Percentiles rank a stretch among this genome's conserved stretches.
phyloP scores from a whole-genome alignment of 2,797 vertebrate species.

The Mormyrops boulengeri region DNA sequence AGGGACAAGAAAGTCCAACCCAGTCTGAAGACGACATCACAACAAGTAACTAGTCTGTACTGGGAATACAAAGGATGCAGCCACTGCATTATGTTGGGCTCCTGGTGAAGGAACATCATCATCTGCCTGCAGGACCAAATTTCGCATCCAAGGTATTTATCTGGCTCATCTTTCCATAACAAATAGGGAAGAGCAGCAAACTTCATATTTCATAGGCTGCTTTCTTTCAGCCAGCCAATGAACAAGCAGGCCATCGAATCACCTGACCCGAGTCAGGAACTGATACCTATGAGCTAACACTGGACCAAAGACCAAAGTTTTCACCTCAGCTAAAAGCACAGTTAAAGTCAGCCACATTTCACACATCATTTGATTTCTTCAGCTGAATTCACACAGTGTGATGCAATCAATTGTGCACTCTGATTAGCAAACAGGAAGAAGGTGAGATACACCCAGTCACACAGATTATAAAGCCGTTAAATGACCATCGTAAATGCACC shows the following conservation, averaged over 20 bases:
- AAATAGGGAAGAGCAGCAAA: background rate
- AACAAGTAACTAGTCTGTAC: background rate
- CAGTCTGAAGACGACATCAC: background rate
- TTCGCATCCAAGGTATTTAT: background rate
- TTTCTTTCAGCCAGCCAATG: constrained; percentile 3
- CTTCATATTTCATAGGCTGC: constrained; percentile 7
- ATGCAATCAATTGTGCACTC: background rate
- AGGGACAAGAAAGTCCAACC: background rate
- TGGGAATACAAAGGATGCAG: background rate
- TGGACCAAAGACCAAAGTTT: background rate
- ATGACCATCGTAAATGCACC: background rate
- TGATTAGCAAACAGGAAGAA: constrained; percentile 1
- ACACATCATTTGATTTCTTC: background rate
- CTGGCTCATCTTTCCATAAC: constrained; percentile 8
- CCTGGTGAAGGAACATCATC: background rate
- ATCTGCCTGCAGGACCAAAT: background rate
- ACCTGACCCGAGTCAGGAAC: background rate
- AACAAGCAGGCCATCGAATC: background rate
- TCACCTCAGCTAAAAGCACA: background rate
- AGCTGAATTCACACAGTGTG: background rate
- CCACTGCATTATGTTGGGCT: background rate
- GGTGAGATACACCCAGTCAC: background rate
- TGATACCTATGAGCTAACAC: background rate
- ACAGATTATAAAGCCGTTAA: background rate
- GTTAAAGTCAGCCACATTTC: background rate